Evolutionary conservation across 2,797 vertebrate genomes (phyloP).

Genomic region (Danio albolineatus): DNA sequence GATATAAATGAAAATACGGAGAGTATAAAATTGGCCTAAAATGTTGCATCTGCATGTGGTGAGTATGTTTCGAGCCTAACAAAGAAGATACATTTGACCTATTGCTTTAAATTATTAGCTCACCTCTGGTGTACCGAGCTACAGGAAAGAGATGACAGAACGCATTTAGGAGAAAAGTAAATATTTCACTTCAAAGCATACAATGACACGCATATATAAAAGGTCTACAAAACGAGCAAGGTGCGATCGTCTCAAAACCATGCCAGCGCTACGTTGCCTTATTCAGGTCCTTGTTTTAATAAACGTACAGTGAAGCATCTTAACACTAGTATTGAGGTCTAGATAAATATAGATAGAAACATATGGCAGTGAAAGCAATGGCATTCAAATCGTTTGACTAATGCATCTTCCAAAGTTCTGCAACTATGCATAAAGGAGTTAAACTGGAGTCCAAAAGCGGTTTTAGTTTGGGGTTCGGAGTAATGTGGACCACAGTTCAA

Average conservation of each 20-base stretch:
- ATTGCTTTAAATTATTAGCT: slow-evolving; percentile 20
- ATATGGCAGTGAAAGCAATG: neutral
- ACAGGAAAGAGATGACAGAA: slow-evolving; percentile 4
- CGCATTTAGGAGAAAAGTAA: neutral
- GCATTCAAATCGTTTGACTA: slow-evolving; percentile 11
- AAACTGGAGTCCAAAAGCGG: slow-evolving; percentile 3
- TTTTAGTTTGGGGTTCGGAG: neutral
- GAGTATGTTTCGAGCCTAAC: neutral
- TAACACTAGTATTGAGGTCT: slow-evolving; percentile 67
- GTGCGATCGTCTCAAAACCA: slow-evolving; percentile 61
- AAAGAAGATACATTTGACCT: neutral
- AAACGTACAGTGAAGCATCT: slow-evolving; percentile 60
- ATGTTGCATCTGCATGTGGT: neutral
- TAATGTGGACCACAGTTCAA: neutral
- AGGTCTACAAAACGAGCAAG: slow-evolving; percentile 77
- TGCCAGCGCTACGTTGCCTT: slow-evolving; percentile 57
- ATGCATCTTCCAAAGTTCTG: neutral
- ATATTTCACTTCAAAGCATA: slow-evolving; percentile 46
- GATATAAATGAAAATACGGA: too few species aligned
- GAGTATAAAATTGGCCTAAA: neutral
- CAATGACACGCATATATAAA: slow-evolving; percentile 68
- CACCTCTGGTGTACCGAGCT: neutral
- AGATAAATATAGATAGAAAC: slow-evolving; percentile 54
- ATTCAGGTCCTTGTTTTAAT: slow-evolving; percentile 48
- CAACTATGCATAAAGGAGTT: neutral